These are phyloP conservation scores for Sicus ferrugineus DNA, from an alignment of 2,888 invertebrate species.

Conservation along the genomic window DNA sequence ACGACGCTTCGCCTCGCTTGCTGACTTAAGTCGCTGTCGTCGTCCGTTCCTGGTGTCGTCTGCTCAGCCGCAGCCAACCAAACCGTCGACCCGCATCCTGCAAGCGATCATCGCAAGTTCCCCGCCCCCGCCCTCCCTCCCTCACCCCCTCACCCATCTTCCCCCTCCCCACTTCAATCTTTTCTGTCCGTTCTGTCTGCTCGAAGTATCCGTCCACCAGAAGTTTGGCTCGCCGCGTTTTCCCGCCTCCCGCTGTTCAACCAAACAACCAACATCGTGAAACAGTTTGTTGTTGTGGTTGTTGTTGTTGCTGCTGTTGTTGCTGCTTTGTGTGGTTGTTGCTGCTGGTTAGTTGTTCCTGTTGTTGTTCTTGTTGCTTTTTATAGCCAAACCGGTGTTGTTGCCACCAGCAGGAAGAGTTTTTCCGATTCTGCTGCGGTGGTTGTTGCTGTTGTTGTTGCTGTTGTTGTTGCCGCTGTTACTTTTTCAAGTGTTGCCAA, in stretches of 20 bases:
- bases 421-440: conserved; percentile 9
- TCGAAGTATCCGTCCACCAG: too few relatives aligned
- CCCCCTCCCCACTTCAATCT: neutral
- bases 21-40: too few relatives aligned
- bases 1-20: conserved; percentile 6
- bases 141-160: neutral
- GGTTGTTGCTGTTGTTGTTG: conserved; percentile 9
- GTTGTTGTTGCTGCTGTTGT: conserved; percentile 31
- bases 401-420: conserved; percentile 28
- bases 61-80: neutral
- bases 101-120: neutral
- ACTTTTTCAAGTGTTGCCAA: conserved; percentile 26
- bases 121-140: too few relatives aligned
- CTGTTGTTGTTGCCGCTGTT: conserved; percentile 19
- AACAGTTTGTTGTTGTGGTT: conserved; percentile 23
- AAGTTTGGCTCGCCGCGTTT: too few relatives aligned
- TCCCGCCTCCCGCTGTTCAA: too few relatives aligned
- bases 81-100: too few relatives aligned
- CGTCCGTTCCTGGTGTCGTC: neutral
- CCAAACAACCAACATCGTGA: neutral
- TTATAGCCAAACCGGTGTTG: conserved; percentile 33
- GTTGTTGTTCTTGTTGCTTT: conserved; percentile 38
- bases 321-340: conserved; percentile 38
- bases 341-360: conserved; percentile 23
- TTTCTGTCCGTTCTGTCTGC: too few relatives aligned